phyloP scores from a whole-genome alignment of 1,140 invertebrate species.

The Habropoda laboriosa region DNA sequence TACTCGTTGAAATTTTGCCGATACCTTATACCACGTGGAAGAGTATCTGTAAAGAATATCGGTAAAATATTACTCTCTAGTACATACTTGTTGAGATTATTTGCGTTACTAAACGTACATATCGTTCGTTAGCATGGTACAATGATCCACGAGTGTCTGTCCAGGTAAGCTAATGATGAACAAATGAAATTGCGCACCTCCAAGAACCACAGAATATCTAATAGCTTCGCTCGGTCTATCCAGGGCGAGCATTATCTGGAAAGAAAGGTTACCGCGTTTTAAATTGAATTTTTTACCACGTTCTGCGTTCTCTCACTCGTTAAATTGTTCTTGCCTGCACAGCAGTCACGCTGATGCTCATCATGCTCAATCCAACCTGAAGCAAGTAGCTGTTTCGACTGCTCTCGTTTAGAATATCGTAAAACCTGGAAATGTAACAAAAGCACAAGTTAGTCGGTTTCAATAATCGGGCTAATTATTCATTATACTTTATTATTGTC shows the following conservation, averaged over 20 bases:
- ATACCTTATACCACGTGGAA: neutral
- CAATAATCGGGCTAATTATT: neutral
- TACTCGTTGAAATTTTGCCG: neutral
- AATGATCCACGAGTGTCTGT: neutral
- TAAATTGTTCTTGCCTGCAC: neutral
- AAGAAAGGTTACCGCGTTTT: neutral
- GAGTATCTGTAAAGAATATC: neutral
- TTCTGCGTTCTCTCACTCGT: neutral
- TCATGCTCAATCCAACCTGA: constrained; percentile 10
- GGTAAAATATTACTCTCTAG: too few species aligned
- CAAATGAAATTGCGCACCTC: neutral
- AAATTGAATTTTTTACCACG: neutral
- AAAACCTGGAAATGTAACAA: constrained; percentile 5
- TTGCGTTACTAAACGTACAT: neutral
- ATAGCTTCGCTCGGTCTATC: neutral
- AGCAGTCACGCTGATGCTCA: neutral
- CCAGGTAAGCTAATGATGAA: neutral
- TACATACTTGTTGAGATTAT: neutral
- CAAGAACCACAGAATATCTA: neutral
- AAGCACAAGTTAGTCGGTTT: neutral
- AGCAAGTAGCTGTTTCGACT: neutral
- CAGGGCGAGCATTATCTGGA: neutral
- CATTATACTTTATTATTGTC: neutral
- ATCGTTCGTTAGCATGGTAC: neutral
- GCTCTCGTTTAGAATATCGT: neutral